Evolutionary conservation across 1,140 invertebrate species (phyloP), one percentile per base, ranked within the genome.

Genomic region (Linepithema humile): DNA sequence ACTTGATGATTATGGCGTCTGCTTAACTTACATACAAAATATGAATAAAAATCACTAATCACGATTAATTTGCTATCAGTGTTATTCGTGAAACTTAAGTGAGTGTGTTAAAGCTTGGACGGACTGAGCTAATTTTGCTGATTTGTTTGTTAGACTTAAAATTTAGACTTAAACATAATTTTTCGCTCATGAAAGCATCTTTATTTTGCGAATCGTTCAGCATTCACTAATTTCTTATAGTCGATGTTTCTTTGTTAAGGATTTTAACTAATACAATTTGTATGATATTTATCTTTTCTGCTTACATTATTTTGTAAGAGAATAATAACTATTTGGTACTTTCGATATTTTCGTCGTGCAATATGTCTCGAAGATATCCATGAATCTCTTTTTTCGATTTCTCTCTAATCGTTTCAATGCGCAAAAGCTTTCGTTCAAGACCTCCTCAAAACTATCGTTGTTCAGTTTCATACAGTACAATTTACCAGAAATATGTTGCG

Each of bases 81-180:
- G 50, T 73, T 43, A 59, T n/a, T 82, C 29, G 70, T 53, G 12
- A 57, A 87, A 87, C 40, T 75, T 88, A 87, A 69, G 53, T 69
- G 43, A 26, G 55, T 67, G 86, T 73, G 69, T 88, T 78, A 72
- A 88, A 85, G 59, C 55, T 45, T 89, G 88, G 88, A 89, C 88
- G 87, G 88, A 89, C 82, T 86, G 82, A 89, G 43, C 70, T 67
- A 89, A 88, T 53, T 64, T 89, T 67, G 32, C 5, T 84, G 10
- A 55, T 88, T 77, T 62, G 57, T 78, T 70, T 85, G 62, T 50
- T 72, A 70, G 15, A 85, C 69, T 88, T 69, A 85, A 88, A 88
- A n/a, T n/a, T 48, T 70, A 64, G 15, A 85, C 74, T 88, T 69
- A 85, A 88, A 88, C 59, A 59, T n/a, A 87, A 65, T 48, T 50